phyloP scores from a whole-genome alignment of 2,797 vertebrate genomes.

The Staurois parvus region DNA sequence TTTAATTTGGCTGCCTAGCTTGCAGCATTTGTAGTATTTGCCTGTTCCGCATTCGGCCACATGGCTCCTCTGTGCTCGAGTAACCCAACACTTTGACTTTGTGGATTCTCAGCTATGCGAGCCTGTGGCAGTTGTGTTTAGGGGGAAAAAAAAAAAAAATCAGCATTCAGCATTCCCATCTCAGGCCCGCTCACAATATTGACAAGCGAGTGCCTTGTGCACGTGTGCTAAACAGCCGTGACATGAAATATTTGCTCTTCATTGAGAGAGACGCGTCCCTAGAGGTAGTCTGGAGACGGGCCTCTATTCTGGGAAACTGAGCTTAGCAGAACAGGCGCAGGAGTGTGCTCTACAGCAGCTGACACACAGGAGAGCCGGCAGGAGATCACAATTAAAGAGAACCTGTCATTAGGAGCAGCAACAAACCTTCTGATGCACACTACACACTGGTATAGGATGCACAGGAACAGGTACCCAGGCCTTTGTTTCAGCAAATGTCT shows the following conservation, averaged over 20 bases:
- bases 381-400: background rate
- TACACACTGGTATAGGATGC: too few relatives aligned
- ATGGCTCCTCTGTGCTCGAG: background rate
- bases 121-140: background rate
- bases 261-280: background rate
- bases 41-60: too few relatives aligned
- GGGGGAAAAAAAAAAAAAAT: background rate
- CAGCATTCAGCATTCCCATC: background rate
- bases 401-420: too few relatives aligned
- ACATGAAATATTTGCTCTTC: background rate
- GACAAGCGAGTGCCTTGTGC: background rate
- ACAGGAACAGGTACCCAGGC: too few relatives aligned
- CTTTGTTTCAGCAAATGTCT: too few relatives aligned
- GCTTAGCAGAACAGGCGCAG: background rate
- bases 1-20: too few relatives aligned
- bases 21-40: too few relatives aligned
- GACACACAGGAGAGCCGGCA: too few relatives aligned
- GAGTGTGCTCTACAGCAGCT: background rate
- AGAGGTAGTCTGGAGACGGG: conserved; percentile 4
- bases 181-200: background rate
- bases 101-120: background rate
- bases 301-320: background rate
- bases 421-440: too few relatives aligned
- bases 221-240: background rate
- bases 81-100: background rate